phyloP scores from a whole-genome alignment of 2,113 vertebrate species.

The Heteronetta atricapilla region DNA sequence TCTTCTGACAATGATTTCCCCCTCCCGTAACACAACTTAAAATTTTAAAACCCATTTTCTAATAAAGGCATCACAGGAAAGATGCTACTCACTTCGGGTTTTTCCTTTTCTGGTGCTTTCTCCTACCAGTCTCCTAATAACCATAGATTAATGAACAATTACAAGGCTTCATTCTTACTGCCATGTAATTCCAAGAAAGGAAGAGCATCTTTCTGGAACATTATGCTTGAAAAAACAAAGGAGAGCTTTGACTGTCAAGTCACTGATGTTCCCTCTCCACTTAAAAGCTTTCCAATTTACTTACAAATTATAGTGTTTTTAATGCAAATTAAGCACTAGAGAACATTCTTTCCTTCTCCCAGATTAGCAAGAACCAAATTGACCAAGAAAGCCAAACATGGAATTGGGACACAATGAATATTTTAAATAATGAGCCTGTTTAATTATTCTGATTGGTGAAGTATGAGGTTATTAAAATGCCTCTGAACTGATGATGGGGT shows the following conservation, averaged over 20 bases:
- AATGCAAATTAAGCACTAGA: conserved; percentile 68
- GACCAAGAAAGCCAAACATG: conserved; percentile 67
- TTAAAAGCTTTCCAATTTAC: conserved; percentile 70
- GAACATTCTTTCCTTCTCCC: conserved; percentile 56
- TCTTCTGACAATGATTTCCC: not conserved
- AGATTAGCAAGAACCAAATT: conserved; percentile 70
- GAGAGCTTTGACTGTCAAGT: conserved; percentile 68
- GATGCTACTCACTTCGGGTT: not conserved
- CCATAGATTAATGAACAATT: conserved; percentile 56
- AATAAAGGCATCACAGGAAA: not conserved
- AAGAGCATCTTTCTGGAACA: conserved; percentile 61
- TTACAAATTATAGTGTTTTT: conserved; percentile 73
- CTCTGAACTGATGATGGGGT: conserved; percentile 36
- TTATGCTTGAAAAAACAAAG: conserved; percentile 63
- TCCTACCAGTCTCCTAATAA: conserved; percentile 3
- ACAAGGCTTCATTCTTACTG: conserved; percentile 31
- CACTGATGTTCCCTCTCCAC: conserved; percentile 63
- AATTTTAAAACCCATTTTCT: not conserved
- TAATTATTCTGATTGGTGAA: conserved; percentile 73
- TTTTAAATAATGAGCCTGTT: conserved; percentile 64
- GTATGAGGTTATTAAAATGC: conserved; percentile 28
- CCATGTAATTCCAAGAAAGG: conserved; percentile 54
- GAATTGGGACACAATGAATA: conserved; percentile 52
- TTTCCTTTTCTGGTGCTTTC: not conserved
- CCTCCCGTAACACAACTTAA: no score